Base-by-base conservation (phyloP, 1,140 invertebrate species). In the Trypoxylus dichotomus region DNA sequence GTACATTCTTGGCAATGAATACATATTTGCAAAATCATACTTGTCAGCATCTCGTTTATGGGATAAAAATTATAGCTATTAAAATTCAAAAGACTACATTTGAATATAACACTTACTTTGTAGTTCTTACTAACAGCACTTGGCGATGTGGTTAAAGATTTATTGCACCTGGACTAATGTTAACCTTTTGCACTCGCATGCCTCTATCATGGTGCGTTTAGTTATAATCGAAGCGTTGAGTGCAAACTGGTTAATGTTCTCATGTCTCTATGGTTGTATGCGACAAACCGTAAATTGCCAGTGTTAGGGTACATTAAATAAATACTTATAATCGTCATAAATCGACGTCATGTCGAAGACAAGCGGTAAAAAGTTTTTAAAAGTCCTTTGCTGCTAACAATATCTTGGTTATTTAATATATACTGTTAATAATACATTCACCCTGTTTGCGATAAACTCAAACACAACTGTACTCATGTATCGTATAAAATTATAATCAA, bases 401-500 rank as follows among this genome's bases (percentile, higher is more conserved):
- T 37, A 37, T 37, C 32, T 37, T 37, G 32, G 32, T 37, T 37
- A 37, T 37, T 37, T 37, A 37, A 37, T 37, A 37, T 54, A 54
- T 54, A 54, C 47, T 54, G 47, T 54, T 54, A n/a, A 54, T 54
- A 54, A 54, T 54, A 54, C 47, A 54, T 54, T 54, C 47, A 54
- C 47, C 47, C 47, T 54, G 47, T 54, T 54, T 54, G 47, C 47
- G 47, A 54, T n/a, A n/a, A 54, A 54, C 47, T 54, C 47, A 54
- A 54, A 54, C 47, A 19, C 47, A 54, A 54, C 47, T 54, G 47
- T 54, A 54, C 19, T 54, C 47, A 54, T 19, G 19, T 19, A 19
- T 54, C 47, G 47, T 54, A 54, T 54, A 54, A 54, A 54, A 54
- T 54, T 54, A 54, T 54, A 54, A 54, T 54, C 47, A 54, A 54